Conservation (phyloP, 1,140 invertebrate genomes). For the Plodia interpunctella region DNA sequence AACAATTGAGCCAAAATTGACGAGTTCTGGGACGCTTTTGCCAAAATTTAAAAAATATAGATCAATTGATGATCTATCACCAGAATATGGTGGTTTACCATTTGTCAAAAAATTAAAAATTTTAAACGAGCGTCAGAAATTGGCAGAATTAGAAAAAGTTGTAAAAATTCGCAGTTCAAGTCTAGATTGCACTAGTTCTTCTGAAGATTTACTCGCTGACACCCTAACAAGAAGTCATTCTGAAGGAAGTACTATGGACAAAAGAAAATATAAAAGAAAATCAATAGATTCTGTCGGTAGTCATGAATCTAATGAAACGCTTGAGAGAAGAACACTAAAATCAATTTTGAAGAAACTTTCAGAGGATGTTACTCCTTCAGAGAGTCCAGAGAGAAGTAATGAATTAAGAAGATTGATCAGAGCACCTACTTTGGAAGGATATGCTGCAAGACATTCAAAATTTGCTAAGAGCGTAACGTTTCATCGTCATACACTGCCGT, state of each 20-base stretch:
- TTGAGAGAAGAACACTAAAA: conserved; percentile 88
- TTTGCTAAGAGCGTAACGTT: conserved; percentile 93
- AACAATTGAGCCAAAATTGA: conserved; percentile 38
- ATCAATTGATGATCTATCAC: conserved; percentile 91
- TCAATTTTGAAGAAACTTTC: conserved; percentile 91
- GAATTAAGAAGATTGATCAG: conserved; percentile 83
- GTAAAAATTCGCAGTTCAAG: conserved; percentile 86
- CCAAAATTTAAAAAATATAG: conserved; percentile 81
- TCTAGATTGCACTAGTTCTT: conserved; percentile 84
- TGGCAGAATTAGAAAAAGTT: conserved; percentile 87
- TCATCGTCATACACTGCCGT: conserved; percentile 88
- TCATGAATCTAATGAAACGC: conserved; percentile 89
- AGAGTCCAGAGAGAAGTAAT: conserved; percentile 68
- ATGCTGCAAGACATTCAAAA: conserved; percentile 90
- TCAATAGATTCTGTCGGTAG: conserved; percentile 73
- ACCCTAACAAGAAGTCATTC: conserved; percentile 82
- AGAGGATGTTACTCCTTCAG: conserved; percentile 76
- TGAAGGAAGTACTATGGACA: conserved; percentile 78
- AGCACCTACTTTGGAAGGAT: conserved; percentile 90
- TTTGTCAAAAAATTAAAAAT: conserved; percentile 94
- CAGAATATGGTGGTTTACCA: conserved; percentile 90
- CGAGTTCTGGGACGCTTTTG: conserved; percentile 52
- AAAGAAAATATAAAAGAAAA: conserved; percentile 64
- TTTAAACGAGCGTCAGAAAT: conserved; percentile 90
- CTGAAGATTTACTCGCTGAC: conserved; percentile 78